phyloP scores from a whole-genome alignment of 2,797 vertebrate genomes.

The Cirrhinus molitorella region DNA sequence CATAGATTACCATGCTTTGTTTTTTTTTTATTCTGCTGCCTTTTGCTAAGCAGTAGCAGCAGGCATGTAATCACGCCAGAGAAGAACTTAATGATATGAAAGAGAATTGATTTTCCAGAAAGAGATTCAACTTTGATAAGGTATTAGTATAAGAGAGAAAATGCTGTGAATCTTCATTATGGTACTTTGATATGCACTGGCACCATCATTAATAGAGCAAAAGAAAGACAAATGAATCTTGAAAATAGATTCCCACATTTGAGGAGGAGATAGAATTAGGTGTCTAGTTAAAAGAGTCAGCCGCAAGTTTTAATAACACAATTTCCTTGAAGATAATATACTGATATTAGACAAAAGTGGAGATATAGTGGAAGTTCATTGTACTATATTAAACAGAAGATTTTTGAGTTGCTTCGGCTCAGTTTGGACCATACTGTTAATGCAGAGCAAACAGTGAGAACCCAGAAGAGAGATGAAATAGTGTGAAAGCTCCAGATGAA shows the following conservation, averaged over 20 bases:
- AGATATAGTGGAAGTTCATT: slow-evolving; percentile 75
- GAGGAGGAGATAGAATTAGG: slow-evolving; percentile 34
- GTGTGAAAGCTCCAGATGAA: background rate
- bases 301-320: slow-evolving; percentile 77
- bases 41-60: slow-evolving; percentile 68
- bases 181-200: slow-evolving; percentile 80
- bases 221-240: slow-evolving; percentile 61
- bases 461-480: slow-evolving; percentile 33
- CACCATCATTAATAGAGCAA: slow-evolving; percentile 74
- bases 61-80: slow-evolving; percentile 77
- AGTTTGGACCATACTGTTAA: slow-evolving; percentile 26
- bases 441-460: slow-evolving; percentile 71
- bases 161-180: slow-evolving; percentile 88
- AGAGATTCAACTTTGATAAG: slow-evolving; percentile 86
- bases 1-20: slow-evolving; percentile 52
- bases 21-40: slow-evolving; percentile 66
- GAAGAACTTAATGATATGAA: slow-evolving; percentile 86
- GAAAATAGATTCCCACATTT: slow-evolving; percentile 70
- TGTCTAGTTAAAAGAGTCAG: slow-evolving; percentile 64
- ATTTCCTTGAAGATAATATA: slow-evolving; percentile 79
- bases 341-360: slow-evolving; percentile 81
- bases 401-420: slow-evolving; percentile 15
- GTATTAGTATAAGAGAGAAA: slow-evolving; percentile 84
- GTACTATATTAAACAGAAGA: slow-evolving; percentile 64
- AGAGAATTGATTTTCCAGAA: slow-evolving; percentile 88